phyloP scores from a whole-genome alignment of 2,797 vertebrate genomes.

The Acrossocheilus wenchowensis region DNA sequence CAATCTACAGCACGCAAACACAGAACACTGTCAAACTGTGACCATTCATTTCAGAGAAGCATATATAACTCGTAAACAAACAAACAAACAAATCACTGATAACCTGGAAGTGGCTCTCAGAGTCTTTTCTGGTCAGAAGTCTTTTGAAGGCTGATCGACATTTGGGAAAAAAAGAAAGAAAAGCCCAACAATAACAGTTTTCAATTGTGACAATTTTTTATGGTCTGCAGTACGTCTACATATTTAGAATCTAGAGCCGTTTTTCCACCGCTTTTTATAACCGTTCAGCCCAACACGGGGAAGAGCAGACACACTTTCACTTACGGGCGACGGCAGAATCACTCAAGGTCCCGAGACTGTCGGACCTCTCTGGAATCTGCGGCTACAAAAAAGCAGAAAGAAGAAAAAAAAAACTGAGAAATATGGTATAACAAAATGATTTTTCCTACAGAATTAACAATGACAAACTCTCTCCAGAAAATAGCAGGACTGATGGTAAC shows the following conservation, averaged over 20 bases:
- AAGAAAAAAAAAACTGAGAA: background rate
- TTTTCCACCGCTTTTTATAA: background rate
- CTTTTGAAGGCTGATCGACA: conserved; percentile 62
- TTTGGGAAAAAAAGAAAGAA: background rate
- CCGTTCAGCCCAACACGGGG: background rate
- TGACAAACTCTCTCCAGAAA: background rate
- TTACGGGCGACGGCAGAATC: conserved; percentile 75
- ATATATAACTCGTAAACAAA: background rate
- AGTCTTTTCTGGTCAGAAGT: conserved; percentile 59
- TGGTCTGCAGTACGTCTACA: background rate
- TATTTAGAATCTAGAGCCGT: background rate
- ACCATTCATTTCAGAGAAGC: background rate
- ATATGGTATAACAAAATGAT: background rate
- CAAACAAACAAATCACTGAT: conserved; percentile 17
- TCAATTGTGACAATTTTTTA: background rate
- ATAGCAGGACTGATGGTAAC: background rate
- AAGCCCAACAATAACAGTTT: background rate
- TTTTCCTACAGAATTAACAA: background rate
- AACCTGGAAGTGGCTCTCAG: conserved; percentile 76
- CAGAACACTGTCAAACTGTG: background rate
- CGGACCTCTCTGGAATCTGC: conserved; percentile 80
- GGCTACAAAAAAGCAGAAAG: conserved; percentile 67
- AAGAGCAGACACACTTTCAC: conserved; percentile 34
- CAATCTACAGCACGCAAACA: conserved; percentile 64
- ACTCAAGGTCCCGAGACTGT: conserved; percentile 73